These are phyloP conservation scores for Arctia plantaginis DNA, from an alignment of 2,888 invertebrate species.

Conservation along the genomic window DNA sequence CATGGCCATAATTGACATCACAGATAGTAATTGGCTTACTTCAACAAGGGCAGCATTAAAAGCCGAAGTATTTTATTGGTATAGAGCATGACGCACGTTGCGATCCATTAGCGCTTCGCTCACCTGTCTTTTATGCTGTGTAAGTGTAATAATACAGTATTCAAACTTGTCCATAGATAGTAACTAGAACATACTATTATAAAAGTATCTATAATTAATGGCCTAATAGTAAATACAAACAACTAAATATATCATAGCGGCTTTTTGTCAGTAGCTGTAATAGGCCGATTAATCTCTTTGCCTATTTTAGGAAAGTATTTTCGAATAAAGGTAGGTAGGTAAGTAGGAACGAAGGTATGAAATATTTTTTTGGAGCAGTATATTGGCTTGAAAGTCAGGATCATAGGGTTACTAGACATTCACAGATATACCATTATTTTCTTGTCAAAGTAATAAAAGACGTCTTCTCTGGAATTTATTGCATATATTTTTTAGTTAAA, in stretches of 20 bases:
- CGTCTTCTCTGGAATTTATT: no score
- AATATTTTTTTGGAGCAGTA: no score
- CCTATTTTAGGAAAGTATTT: background rate
- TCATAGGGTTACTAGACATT: no score
- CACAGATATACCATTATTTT: no score
- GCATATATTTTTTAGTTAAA: no score
- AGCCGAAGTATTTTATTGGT: constrained; percentile 73
- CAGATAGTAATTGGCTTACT: constrained; percentile 74
- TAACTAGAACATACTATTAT: background rate
- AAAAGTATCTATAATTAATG: background rate
- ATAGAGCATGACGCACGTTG: constrained; percentile 70
- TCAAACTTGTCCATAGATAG: background rate
- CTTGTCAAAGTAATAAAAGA: no score
- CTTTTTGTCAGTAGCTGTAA: background rate
- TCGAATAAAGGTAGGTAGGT: no score
- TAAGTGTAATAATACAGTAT: constrained; percentile 9
- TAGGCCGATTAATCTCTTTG: background rate
- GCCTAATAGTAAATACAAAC: background rate
- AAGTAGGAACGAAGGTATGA: no score
- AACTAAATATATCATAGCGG: background rate
- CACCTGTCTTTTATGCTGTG: constrained; percentile 49
- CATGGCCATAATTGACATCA: constrained; percentile 63
- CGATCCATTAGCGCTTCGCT: constrained; percentile 73
- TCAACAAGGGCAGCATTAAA: constrained; percentile 77
- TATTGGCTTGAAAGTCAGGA: no score